Evolutionary conservation across 2,797 vertebrate genomes (phyloP).

Genomic region (Telmatherina bonti): DNA sequence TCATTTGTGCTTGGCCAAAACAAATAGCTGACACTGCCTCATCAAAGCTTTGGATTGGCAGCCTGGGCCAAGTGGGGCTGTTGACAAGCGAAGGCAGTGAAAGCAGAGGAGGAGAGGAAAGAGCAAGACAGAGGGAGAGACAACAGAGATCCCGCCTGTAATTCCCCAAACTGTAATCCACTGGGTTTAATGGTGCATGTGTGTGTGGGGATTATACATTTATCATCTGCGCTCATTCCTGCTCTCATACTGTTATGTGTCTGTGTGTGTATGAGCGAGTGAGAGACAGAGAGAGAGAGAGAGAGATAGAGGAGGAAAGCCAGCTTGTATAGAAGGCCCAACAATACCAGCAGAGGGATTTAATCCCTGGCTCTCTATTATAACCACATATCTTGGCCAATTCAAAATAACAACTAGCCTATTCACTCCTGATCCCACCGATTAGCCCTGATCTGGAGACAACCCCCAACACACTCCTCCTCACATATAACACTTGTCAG

Average conservation of each 20-base stretch:
- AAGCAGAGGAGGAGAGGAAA: conserved; percentile 74
- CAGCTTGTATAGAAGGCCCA: conserved; percentile 69
- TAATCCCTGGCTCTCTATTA: conserved; percentile 82
- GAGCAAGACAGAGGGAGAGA: conserved; percentile 74
- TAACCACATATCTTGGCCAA: conserved; percentile 87
- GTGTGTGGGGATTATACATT: conserved; percentile 81
- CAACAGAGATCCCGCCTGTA: conserved; percentile 77
- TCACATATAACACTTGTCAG: conserved; percentile 46
- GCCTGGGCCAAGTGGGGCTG: conserved; percentile 81
- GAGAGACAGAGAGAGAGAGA: background rate
- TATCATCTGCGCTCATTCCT: conserved; percentile 80
- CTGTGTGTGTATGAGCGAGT: conserved; percentile 29
- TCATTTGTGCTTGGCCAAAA: conserved; percentile 76
- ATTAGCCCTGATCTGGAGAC: conserved; percentile 72
- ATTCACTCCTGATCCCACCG: conserved; percentile 83
- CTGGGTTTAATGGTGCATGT: conserved; percentile 77
- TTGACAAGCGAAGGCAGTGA: conserved; percentile 81
- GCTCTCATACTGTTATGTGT: conserved; percentile 58
- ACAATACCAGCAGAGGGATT: conserved; percentile 75
- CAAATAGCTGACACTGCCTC: conserved; percentile 82
- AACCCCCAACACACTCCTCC: conserved; percentile 32
- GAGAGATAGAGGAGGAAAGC: conserved; percentile 61
- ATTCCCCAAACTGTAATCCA: conserved; percentile 85
- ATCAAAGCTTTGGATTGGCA: conserved; percentile 82
- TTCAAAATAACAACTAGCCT: conserved; percentile 88